Evolutionary conservation across 1,140 invertebrate species (phyloP), one percentile per base, ranked within the genome.

Genomic region (Trialeurodes vaporariorum): DNA sequence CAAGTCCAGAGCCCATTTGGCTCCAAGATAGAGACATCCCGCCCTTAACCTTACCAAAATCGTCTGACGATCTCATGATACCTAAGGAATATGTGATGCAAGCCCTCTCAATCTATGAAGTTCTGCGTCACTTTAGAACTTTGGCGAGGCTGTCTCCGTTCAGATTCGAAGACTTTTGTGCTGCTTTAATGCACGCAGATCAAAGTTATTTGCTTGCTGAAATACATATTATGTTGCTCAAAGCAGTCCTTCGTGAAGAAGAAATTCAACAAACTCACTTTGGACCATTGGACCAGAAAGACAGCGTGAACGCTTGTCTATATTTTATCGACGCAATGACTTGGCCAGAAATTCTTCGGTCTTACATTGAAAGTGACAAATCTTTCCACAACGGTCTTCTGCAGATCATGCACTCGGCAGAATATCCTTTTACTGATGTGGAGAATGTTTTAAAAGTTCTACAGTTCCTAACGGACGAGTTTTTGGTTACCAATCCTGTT

Each of bases 131-230:
- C 76, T 98, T 97, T 78, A 84, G 91, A 71, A 90, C 89, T 72
- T 83, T 95, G 70, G 67, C 63, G 9, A 83, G 95, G 66, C 80
- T 98, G 2, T 95, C 94, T 21, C 94, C 93, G 61, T 98, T 97
- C 79, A 85, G 93, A 69, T 89, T 98, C 77, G 96, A 98, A 83
- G 95, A 98, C 78, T 92, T 98, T 76, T 95, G 94, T 83, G 91
- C 92, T 11, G 91, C 93, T 34, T 75, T 98, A n/a, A 82, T 88
- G 65, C 90, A 87, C 75, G 92, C 97, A 73, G 94, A 98, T 78
- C 92, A 96, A 77, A 94, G 88, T 72, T 88, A 86, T 76, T 78
- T 98, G 34, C 78, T 98, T 11, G 87, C 90, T 21, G 96, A 98
- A 81, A 86, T 96, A 72, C 95, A 98, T 77, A 91, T 96, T 68